Evolutionary conservation across 2,113 vertebrate genomes (phyloP).

Genomic region (Bostrychus sinensis): DNA sequence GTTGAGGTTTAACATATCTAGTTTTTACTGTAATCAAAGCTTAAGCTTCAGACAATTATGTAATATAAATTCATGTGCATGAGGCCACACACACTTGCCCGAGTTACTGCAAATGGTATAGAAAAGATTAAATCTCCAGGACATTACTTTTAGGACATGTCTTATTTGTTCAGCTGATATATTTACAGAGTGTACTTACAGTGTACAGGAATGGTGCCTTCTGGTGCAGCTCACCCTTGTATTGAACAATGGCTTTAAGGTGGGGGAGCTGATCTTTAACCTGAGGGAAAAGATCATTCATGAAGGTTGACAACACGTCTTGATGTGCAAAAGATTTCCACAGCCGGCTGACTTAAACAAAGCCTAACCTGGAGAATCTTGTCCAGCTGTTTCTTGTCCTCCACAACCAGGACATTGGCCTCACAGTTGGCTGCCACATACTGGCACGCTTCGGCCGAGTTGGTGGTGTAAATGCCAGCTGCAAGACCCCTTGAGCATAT

Average conservation of each 20-base stretch:
- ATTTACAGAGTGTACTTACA: slow-evolving; percentile 57
- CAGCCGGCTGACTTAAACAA: too few species aligned
- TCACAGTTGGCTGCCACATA: slow-evolving; percentile 76
- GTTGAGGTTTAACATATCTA: too few species aligned
- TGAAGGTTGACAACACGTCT: neutral
- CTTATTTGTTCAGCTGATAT: neutral
- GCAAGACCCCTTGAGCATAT: slow-evolving; percentile 73
- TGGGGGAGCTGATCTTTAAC: slow-evolving; percentile 80
- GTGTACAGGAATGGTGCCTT: slow-evolving; percentile 74
- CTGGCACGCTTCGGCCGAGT: slow-evolving; percentile 78
- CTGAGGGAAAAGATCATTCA: slow-evolving; percentile 45
- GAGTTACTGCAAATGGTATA: too few species aligned
- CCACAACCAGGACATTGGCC: slow-evolving; percentile 81
- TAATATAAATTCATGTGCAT: too few species aligned
- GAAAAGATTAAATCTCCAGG: too few species aligned
- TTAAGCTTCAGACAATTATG: too few species aligned
- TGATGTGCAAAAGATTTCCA: neutral
- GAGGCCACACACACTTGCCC: too few species aligned
- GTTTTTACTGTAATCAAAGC: too few species aligned
- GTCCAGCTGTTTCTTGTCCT: slow-evolving; percentile 79
- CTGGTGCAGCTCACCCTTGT: slow-evolving; percentile 79
- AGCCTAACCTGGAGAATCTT: slow-evolving; percentile 80
- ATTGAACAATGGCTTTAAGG: slow-evolving; percentile 83
- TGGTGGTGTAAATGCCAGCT: slow-evolving; percentile 82
- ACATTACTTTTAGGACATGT: slow-evolving; percentile 4